phyloP scores from a whole-genome alignment of 2,113 vertebrate species.

The Girardinichthys multiradiatus region DNA sequence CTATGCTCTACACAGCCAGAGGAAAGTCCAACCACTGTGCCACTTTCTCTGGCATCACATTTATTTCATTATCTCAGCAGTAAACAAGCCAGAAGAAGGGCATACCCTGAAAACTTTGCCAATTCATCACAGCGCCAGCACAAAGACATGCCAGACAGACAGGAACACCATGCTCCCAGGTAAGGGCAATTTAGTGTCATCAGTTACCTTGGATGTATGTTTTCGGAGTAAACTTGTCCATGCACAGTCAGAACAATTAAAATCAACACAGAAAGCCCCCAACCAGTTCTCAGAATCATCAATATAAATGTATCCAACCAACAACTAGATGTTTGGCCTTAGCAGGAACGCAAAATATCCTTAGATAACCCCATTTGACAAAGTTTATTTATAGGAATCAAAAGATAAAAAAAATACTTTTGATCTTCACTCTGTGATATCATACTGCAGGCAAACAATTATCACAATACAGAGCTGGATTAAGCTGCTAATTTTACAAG shows the following conservation, averaged over 20 bases:
- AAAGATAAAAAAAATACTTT: conserved; percentile 25
- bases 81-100: neutral
- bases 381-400: conserved; percentile 34
- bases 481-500: conserved; percentile 70
- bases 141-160: neutral
- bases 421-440: conserved; percentile 61
- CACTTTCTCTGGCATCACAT: no score
- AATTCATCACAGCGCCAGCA: neutral
- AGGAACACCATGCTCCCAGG: neutral
- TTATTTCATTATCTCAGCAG: neutral
- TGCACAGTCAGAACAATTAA: neutral
- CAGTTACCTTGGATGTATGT: neutral
- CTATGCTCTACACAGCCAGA: no score
- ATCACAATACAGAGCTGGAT: conserved; percentile 66
- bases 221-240: no score
- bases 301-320: conserved; percentile 1
- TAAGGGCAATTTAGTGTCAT: no score
- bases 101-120: neutral
- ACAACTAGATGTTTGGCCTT: conserved; percentile 5
- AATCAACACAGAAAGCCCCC: neutral
- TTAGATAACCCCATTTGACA: conserved; percentile 14
- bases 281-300: conserved; percentile 19
- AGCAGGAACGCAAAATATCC: conserved; percentile 12
- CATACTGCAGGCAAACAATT: conserved; percentile 56
- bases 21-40: no score